A percentile compares a stretch with the other conserved stretches of the same genome.
phyloP scores from a whole-genome alignment of 1,140 invertebrate species.

The Drosophila paulistorum region DNA sequence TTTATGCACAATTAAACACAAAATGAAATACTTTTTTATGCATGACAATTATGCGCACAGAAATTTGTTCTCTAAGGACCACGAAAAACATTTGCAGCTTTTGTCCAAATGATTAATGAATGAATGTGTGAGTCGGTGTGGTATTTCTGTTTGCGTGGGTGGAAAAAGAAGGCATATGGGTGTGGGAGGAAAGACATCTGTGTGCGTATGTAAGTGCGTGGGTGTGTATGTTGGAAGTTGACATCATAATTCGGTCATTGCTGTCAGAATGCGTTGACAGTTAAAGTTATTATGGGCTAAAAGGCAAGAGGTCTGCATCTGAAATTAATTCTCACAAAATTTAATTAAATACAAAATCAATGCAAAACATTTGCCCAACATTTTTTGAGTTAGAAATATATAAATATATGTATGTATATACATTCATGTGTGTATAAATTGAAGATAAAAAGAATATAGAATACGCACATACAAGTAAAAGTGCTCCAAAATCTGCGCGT shows the following conservation, averaged over 20 bases:
- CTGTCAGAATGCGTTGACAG: slow-evolving; percentile 63
- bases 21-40: slow-evolving; percentile 67
- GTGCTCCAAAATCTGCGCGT: slow-evolving; percentile 34
- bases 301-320: slow-evolving; percentile 33
- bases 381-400: neutral
- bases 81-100: slow-evolving; percentile 43
- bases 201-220: slow-evolving; percentile 13
- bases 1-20: slow-evolving; percentile 71
- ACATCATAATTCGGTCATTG: slow-evolving; percentile 73
- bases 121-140: slow-evolving; percentile 1
- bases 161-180: no score
- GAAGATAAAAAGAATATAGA: slow-evolving; percentile 6
- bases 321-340: slow-evolving; percentile 42
- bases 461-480: slow-evolving; percentile 7
- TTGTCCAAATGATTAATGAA: slow-evolving; percentile 73
- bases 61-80: slow-evolving; percentile 52
- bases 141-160: neutral
- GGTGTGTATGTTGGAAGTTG: slow-evolving; percentile 65
- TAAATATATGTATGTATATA: neutral
- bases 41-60: slow-evolving; percentile 66
- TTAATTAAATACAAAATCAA: slow-evolving; percentile 35
- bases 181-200: slow-evolving; percentile 7
- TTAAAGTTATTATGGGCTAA: slow-evolving; percentile 24
- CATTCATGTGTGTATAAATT: neutral
- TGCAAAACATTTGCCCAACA: slow-evolving; percentile 1